These are phyloP conservation scores for Autographa gamma DNA, from an alignment of 2,888 invertebrate genomes.

Conservation along the genomic window DNA sequence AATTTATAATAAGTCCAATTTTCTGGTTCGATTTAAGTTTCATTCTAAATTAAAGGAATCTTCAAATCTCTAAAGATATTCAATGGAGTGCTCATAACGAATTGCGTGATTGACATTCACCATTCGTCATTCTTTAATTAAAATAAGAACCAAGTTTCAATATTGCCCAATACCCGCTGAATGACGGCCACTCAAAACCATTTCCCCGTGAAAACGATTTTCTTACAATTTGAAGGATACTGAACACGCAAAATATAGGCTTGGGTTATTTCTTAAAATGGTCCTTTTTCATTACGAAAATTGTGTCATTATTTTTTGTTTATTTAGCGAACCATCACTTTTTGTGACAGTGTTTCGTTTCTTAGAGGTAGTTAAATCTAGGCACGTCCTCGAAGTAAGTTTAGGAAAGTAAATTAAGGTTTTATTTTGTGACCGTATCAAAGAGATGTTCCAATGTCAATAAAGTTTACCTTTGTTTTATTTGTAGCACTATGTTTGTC, in stretches of 20 bases:
- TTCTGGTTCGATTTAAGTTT: neutral
- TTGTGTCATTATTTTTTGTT: constrained; percentile 37
- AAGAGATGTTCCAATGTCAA: constrained; percentile 48
- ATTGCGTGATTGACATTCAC: constrained; percentile 71
- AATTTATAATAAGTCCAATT: neutral
- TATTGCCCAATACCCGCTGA: constrained; percentile 64
- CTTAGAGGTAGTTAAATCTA: constrained; percentile 49
- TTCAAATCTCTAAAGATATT: constrained; percentile 54
- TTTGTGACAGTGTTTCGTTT: neutral
- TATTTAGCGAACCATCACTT: constrained; percentile 24
- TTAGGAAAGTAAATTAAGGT: constrained; percentile 54
- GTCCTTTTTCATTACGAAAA: constrained; percentile 48
- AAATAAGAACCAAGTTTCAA: constrained; percentile 69
- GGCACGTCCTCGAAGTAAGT: constrained; percentile 54
- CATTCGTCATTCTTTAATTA: constrained; percentile 76
- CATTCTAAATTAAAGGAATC: constrained; percentile 31
- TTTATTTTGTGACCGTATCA: constrained; percentile 30
- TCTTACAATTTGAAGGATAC: constrained; percentile 55
- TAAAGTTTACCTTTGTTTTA: constrained; percentile 44
- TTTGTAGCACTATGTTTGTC: constrained; percentile 13
- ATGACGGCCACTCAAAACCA: constrained; percentile 61
- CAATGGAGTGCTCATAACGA: constrained; percentile 50
- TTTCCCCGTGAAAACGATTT: constrained; percentile 58
- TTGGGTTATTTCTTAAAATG: constrained; percentile 37
- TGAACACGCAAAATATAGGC: constrained; percentile 52